Base-by-base conservation (phyloP, 2,888 invertebrate species). In the Arge pagana region DNA sequence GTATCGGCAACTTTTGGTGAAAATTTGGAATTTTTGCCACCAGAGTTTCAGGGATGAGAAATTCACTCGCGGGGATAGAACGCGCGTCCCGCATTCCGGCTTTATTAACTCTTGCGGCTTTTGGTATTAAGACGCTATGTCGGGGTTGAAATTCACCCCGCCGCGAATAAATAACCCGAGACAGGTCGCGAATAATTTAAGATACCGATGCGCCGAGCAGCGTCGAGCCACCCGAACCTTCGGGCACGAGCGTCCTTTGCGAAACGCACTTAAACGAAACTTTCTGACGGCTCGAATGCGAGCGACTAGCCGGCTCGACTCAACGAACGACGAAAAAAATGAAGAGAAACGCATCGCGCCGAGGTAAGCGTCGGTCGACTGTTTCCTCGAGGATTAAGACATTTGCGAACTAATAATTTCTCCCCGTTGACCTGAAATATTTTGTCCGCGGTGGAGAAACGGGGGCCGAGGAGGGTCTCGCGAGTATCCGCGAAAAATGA, bases 371-470 rank as follows among this genome's bases (percentile, higher is more conserved):
- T 5, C 16, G 19, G 19, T 31, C 18, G 45, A 45, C 45, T 45
- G 33, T 35, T 45, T 60, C 53, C 58, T 60, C 62, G 61, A 58
- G 66, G 64, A 74, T 74, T 71, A 71, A 74, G 73, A 73, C 73
- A 74, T 73, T 71, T 70, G 58, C 70, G 63, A 61, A 62, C 70
- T 72, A 70, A 72, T 72, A 72, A 74, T 72, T 72, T 73, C n/a
- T 67, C 69, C 66, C 54, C 61, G 52, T 56, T 49, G 61, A 55
- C 58, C 35, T 64, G 56, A 61, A 64, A 72, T 64, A 60, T 71
- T 66, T 71, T 70, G 72, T 70, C 70, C 71, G 41, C n/a, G n/a
- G n/a, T n/a, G n/a, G n/a, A n/a, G n/a, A n/a, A n/a, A n/a, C n/a
- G n/a, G n/a, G n/a, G n/a, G n/a, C n/a, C n/a, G n/a, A n/a, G n/a